Evolutionary conservation across 2,888 invertebrate genomes (phyloP).

Genomic region (Loripinus fragilis): DNA sequence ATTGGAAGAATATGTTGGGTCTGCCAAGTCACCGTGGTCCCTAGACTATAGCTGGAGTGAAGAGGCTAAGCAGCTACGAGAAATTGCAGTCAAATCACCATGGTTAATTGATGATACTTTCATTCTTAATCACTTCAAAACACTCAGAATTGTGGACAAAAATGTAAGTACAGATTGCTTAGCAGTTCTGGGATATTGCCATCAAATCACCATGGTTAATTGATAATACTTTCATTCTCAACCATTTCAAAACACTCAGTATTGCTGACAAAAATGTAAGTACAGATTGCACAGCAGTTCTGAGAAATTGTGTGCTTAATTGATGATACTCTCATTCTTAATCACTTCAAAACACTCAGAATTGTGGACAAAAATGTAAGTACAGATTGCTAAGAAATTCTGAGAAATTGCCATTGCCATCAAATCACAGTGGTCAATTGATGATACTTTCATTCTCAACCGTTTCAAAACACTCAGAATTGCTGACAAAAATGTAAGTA

Average conservation of each 20-base stretch:
- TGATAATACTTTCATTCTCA: constrained; percentile 77
- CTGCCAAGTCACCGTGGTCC: constrained; percentile 81
- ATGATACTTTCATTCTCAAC: constrained; percentile 77
- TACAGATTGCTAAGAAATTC: constrained; percentile 76
- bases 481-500: constrained; percentile 78
- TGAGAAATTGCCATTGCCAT: constrained; percentile 81
- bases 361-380: constrained; percentile 80
- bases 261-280: constrained; percentile 80
- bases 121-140: constrained; percentile 79
- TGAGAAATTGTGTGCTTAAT: too few relatives aligned
- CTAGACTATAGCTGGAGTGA: constrained; percentile 82
- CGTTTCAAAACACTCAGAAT: constrained; percentile 81
- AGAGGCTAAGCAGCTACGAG: constrained; percentile 79
- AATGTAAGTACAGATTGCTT: constrained; percentile 78
- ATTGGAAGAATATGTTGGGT: constrained; percentile 77
- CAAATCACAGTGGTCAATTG: constrained; percentile 81
- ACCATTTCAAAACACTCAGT: constrained; percentile 80
- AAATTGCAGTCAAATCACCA: constrained; percentile 81
- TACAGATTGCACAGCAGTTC: too few relatives aligned
- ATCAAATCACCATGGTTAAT: constrained; percentile 82
- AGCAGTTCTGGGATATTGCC: constrained; percentile 78
- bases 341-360: constrained; percentile 80
- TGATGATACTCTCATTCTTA: constrained; percentile 78
- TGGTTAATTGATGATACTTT: constrained; percentile 81
- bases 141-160: constrained; percentile 80